Evolutionary conservation across 2,113 vertebrate species (phyloP), one percentile per base, ranked within the genome.

Genomic region (Zosterops hypoxanthus): DNA sequence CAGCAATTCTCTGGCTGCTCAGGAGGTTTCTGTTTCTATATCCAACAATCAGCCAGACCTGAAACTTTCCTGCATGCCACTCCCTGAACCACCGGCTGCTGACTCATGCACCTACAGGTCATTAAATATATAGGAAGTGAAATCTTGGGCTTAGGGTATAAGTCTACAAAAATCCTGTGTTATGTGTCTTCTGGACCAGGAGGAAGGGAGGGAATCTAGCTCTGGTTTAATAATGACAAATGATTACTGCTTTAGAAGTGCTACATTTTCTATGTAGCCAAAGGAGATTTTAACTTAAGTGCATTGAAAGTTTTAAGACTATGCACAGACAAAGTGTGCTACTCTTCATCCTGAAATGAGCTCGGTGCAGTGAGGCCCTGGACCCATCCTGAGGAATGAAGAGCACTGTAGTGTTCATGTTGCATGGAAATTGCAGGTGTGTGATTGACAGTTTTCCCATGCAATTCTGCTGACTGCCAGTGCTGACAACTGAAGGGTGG

Each of bases 1-100:
- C 39, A 56, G 23, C 42, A 17, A 5, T 11, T 41, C 39, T 79
- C 31, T 1, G 0, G 16, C 57, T 75, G 52, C 66, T 81, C 49
- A 33, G 34, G 52, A 34, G 50, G 31, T n/a, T 91, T 3, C 61
- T 91, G 3, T 59, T 82, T 75, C 70, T 36, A 5, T 18, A 34
- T 6, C 21, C 26, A 71, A 1, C 0, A 0, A 41, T 53, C 46
- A 57, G 22, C 23, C 8, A 5, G 24, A n/a, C 42, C 44, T 76
- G 41, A 21, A 52, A 70, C n/a, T 16, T 85, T 73, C 56, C 70
- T 66, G 17, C 3, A 0, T 44, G n/a, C 47, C n/a, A 69, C 36
- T 2, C 1, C 13, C 55, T 70, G 50, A 73, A 31, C 64, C 9
- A 2, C 5, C 4, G 1, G 12, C 76, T 56, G 49, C 63, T 28